Evolutionary conservation across 2,888 invertebrate genomes (phyloP).

Genomic region (Agrochola macilenta): DNA sequence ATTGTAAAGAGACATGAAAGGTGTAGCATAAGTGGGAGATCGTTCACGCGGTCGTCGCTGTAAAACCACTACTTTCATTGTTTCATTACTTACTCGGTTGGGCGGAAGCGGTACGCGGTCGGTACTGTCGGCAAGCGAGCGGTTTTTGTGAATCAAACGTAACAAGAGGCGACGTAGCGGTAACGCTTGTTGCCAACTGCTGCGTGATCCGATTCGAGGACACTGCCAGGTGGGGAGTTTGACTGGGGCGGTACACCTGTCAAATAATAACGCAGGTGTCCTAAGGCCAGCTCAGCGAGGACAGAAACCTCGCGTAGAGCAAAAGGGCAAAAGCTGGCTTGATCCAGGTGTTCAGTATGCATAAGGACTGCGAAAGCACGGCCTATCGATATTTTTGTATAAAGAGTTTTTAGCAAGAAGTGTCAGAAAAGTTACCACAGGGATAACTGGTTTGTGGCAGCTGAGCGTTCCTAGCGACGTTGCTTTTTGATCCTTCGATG

Average conservation of each 20-base stretch:
- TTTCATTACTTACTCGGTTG: slow-evolving; percentile 39
- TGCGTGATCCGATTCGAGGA: slow-evolving; percentile 90
- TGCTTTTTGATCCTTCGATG: slow-evolving; percentile 93
- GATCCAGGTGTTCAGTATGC: too few species aligned
- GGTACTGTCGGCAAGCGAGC: too few species aligned
- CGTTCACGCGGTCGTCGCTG: slow-evolving; percentile 42
- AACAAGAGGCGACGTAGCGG: too few species aligned
- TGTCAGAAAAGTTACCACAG: slow-evolving; percentile 94
- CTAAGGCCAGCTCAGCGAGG: slow-evolving; percentile 92
- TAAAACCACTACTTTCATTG: slow-evolving; percentile 51
- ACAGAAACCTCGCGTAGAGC: slow-evolving; percentile 92
- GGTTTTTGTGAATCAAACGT: too few species aligned
- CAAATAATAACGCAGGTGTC: slow-evolving; percentile 92
- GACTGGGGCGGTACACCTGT: slow-evolving; percentile 93
- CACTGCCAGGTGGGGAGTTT: slow-evolving; percentile 92
- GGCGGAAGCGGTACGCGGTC: too few species aligned
- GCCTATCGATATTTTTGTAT: too few species aligned
- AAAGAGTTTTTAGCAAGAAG: slow-evolving; percentile 88
- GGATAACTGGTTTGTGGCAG: slow-evolving; percentile 93
- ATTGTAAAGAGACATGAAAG: too few species aligned
- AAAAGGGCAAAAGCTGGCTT: too few species aligned
- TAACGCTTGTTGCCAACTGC: slow-evolving; percentile 42
- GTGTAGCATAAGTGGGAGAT: slow-evolving; percentile 16
- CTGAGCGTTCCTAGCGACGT: slow-evolving; percentile 92
- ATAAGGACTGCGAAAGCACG: too few species aligned